Evolutionary conservation across 2,888 invertebrate genomes (phyloP), one percentile per base, ranked within the genome.

Genomic region (Sclerodermus sp.): DNA sequence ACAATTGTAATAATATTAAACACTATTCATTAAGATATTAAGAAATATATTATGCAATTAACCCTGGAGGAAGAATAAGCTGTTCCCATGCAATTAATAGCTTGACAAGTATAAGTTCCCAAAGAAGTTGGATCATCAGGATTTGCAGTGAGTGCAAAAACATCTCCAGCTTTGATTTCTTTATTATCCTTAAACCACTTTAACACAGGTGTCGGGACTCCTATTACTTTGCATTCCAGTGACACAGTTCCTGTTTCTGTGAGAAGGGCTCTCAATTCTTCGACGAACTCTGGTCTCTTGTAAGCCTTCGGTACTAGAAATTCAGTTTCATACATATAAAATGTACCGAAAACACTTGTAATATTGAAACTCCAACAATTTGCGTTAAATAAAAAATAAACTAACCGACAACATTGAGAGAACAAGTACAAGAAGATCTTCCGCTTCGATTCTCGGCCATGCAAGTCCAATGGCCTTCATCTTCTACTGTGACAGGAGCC

Each of bases 241-340:
- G 92, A 91, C 10, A 95, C 95, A 0, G 91, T 91, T 37, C 94
- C 94, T 64, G 90, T 89, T 72, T 91, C 90, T 0, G 93, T 93
- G 29, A 93, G 83, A 51, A 92, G 82, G 1, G 93, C 91, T 29
- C 87, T 85, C 12, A 95, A 82, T 66, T 90, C 90, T 74, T 92
- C 90, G 34, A 93, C 85, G 74, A 95, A 94, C 75, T 91, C 90
- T 0, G 94, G 94, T 13, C 87, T 82, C 71, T 91, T 92, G 78
- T 93, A 93, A 0, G 92, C 91, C 79, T 92, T 92, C 1, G 93
- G 93, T 45, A 93, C 93, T 84, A 80, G 14, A 65, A 47, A 23
- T 23, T 23, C 42, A 50, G 4, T 34, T 38, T 29, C 31, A 15
- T n/a, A n/a, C n/a, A n/a, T n/a, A n/a, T n/a, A n/a, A n/a, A n/a